Evolutionary conservation across 1,140 invertebrate species (phyloP).

Genomic region (Cardiocondyla obscurior): DNA sequence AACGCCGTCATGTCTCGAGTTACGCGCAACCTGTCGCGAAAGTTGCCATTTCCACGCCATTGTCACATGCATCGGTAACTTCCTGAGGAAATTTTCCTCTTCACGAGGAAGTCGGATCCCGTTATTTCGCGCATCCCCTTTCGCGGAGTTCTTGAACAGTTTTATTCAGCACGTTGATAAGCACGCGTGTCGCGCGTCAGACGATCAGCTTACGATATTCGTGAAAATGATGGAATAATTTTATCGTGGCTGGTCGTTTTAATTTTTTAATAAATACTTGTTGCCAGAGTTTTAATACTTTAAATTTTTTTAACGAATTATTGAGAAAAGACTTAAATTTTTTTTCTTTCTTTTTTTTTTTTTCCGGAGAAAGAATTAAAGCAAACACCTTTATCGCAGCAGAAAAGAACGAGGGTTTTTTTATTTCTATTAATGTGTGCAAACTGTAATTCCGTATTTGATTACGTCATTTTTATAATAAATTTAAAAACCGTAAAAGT

Average conservation of each 20-base stretch:
- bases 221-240: neutral
- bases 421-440: neutral
- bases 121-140: neutral
- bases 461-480: neutral
- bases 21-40: constrained; percentile 24
- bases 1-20: constrained; percentile 2
- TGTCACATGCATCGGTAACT: constrained; percentile 3
- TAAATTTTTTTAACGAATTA: neutral
- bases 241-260: neutral
- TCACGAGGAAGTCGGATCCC: neutral
- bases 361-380: neutral
- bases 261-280: neutral
- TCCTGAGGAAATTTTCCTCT: neutral
- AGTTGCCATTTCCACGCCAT: constrained; percentile 4
- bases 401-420: neutral
- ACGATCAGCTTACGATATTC: neutral
- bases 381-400: neutral
- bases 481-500: neutral
- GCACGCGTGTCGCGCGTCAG: neutral
- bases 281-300: constrained; percentile 22
- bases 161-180: constrained; percentile 7
- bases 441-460: neutral
- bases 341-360: no score
- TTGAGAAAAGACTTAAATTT: constrained; percentile 7
- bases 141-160: neutral